phyloP scores from a whole-genome alignment of 2,888 invertebrate genomes.

The Ochropleura leucogaster region DNA sequence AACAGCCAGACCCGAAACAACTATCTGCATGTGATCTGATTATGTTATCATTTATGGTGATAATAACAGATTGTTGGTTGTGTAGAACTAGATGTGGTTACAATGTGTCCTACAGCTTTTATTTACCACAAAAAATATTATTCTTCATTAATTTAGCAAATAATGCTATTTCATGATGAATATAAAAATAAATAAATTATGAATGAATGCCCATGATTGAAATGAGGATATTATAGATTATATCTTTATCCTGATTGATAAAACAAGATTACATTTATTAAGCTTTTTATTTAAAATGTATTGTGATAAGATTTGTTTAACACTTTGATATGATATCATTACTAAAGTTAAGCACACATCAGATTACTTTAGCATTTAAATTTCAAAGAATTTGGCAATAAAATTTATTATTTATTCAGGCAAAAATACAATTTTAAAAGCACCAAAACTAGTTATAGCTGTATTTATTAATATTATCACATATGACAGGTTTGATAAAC shows the following conservation, averaged over 20 bases:
- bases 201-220: slow-evolving; percentile 14
- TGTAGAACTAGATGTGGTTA: not conserved
- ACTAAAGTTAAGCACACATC: not conserved
- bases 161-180: not conserved
- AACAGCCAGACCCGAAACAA: too few relatives aligned
- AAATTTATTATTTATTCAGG: not conserved
- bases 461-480: slow-evolving; percentile 12
- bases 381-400: slow-evolving; percentile 12
- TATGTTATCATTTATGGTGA: too few relatives aligned
- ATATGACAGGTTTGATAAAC: slow-evolving; percentile 33
- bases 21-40: too few relatives aligned
- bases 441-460: not conserved
- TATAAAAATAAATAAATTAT: not conserved
- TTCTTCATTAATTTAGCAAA: slow-evolving; percentile 11
- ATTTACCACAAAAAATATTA: not conserved
- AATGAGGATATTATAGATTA: slow-evolving; percentile 17
- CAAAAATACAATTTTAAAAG: not conserved
- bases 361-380: not conserved
- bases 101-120: not conserved
- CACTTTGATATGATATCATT: not conserved
- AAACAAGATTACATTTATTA: not conserved
- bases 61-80: not conserved
- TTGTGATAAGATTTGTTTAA: slow-evolving; percentile 25
- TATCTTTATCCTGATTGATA: slow-evolving; percentile 29
- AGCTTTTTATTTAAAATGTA: slow-evolving; percentile 4